Conservation (phyloP, 2,113 vertebrate genomes). For the Ameiurus melas region DNA sequence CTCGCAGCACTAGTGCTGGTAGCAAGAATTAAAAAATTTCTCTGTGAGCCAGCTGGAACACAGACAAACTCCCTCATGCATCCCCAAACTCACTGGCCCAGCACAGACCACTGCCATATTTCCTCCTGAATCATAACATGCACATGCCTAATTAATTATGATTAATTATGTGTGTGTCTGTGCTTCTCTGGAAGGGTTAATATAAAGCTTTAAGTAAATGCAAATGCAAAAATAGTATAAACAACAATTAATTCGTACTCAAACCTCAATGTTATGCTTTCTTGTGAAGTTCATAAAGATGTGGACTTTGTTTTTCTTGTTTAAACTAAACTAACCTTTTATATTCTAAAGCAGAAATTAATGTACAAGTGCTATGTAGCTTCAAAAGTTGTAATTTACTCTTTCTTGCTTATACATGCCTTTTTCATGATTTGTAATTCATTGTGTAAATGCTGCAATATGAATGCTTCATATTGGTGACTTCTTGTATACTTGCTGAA, state of each 20-base stretch:
- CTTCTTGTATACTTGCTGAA: background rate
- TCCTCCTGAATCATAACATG: background rate
- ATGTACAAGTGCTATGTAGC: background rate
- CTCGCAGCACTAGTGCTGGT: background rate
- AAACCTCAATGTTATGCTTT: background rate
- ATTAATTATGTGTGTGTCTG: no score
- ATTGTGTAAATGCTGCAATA: background rate
- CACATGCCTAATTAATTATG: conserved; percentile 32
- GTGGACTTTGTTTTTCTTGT: background rate
- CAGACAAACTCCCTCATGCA: conserved; percentile 12
- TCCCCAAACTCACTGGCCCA: background rate
- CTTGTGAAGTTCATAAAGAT: background rate
- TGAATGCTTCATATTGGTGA: background rate
- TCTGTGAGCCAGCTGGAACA: conserved; percentile 25
- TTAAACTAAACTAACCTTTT: background rate
- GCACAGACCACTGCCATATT: background rate
- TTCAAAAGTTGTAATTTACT: background rate
- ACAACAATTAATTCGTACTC: background rate
- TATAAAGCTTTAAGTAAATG: background rate
- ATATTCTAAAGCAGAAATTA: background rate
- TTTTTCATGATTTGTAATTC: background rate
- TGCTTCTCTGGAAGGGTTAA: background rate
- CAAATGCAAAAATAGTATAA: background rate
- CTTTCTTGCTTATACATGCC: background rate
- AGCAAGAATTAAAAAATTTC: background rate